phyloP scores from a whole-genome alignment of 2,113 vertebrate genomes.

The Mystacornis crossleyi region DNA sequence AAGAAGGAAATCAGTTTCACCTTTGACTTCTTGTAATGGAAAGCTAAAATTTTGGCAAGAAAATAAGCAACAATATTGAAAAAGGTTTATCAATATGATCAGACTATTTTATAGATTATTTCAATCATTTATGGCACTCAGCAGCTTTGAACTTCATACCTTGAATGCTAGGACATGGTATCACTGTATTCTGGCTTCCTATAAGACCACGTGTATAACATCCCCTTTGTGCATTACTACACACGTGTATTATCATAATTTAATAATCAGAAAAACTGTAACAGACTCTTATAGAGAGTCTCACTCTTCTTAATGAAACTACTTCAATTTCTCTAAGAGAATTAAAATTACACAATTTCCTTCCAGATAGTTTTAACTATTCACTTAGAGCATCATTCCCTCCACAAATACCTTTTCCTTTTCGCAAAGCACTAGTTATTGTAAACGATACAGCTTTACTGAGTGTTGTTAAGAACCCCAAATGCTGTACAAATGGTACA shows the following conservation, averaged over 20 bases:
- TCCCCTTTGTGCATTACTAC: no score
- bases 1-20: background rate
- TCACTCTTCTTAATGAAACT: background rate
- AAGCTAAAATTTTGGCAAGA: background rate
- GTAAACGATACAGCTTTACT: background rate
- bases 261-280: background rate
- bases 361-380: background rate
- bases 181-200: background rate
- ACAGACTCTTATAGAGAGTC: background rate
- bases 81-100: accelerated
- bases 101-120: background rate
- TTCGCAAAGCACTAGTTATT: background rate
- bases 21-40: background rate
- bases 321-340: background rate
- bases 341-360: background rate
- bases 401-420: background rate
- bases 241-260: background rate
- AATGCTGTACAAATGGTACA: background rate
- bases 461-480: background rate
- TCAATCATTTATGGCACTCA: background rate
- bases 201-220: background rate
- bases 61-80: background rate
- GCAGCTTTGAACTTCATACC: background rate
- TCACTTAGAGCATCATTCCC: background rate
- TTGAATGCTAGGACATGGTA: background rate